Evolutionary conservation across 92 coral and sea anemone genomes (phyloP).

Genomic region (Epizoanthus ramosus): DNA sequence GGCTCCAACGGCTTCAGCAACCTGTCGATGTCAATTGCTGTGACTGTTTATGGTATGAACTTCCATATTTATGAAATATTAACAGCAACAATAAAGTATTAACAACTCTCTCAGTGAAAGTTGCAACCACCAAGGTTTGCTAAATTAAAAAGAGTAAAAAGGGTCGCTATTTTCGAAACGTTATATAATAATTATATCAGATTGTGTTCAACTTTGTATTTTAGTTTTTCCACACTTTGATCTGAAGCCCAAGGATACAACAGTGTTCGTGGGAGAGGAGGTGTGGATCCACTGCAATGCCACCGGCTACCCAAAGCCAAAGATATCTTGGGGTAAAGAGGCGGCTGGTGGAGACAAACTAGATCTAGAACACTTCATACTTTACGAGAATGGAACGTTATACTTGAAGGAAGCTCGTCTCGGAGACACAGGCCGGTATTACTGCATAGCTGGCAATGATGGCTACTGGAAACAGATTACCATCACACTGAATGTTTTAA

Average conservation of each 20-base stretch:
- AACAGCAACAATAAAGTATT: no score
- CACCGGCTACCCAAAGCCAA: slow-evolving; percentile 81
- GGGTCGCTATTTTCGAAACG: no score
- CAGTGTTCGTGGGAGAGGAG: slow-evolving; percentile 57
- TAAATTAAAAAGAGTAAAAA: no score
- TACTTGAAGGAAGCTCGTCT: slow-evolving; percentile 56
- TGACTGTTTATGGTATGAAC: slow-evolving; percentile 77
- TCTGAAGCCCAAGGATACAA: slow-evolving; percentile 75
- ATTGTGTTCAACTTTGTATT: background rate
- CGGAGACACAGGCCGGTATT: slow-evolving; percentile 67
- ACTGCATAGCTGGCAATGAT: slow-evolving; percentile 76
- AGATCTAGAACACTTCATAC: slow-evolving; percentile 46
- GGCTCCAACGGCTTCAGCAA: slow-evolving; percentile 75
- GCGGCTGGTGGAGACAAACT: slow-evolving; percentile 66
- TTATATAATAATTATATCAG: no score
- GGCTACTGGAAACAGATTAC: slow-evolving; percentile 62
- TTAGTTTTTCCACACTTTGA: slow-evolving; percentile 73
- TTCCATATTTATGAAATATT: no score
- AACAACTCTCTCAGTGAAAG: no score
- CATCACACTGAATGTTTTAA: slow-evolving; percentile 51
- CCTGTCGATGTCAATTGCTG: slow-evolving; percentile 49
- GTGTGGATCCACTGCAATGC: slow-evolving; percentile 85
- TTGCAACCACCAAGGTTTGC: no score
- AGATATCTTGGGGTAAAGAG: slow-evolving; percentile 79
- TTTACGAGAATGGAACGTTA: slow-evolving; percentile 69